Evolutionary conservation across 2,888 invertebrate species (phyloP).

Genomic region (Drosophila buzzatii): DNA sequence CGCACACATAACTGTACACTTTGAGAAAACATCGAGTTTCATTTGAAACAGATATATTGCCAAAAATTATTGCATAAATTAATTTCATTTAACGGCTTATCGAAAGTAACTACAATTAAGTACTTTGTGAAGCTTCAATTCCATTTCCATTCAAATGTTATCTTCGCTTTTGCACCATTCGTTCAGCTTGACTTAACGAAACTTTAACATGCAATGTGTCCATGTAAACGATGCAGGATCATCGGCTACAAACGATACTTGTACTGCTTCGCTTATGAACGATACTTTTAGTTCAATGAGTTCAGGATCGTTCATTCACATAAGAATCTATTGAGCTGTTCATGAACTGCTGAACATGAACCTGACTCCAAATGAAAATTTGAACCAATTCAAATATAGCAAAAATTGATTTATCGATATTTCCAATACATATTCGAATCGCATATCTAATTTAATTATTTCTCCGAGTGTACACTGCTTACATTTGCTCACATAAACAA

Average conservation of each 20-base stretch:
- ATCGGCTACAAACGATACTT: background rate
- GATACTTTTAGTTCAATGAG: background rate
- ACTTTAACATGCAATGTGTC: background rate
- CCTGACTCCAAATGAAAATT: background rate
- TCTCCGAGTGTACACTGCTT: conserved; percentile 6
- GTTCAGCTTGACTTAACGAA: background rate
- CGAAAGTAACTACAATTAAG: background rate
- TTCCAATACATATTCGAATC: background rate
- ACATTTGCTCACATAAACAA: conserved; percentile 8
- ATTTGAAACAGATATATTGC: background rate
- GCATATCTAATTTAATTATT: background rate
- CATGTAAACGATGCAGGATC: background rate
- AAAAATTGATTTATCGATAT: background rate
- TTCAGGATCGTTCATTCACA: background rate
- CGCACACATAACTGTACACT: background rate
- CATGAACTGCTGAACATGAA: background rate
- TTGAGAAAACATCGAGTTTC: background rate
- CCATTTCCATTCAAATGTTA: background rate
- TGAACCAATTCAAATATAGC: background rate
- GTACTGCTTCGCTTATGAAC: background rate
- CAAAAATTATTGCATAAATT: background rate
- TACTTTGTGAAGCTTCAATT: background rate
- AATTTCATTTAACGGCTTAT: background rate
- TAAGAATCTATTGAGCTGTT: background rate
- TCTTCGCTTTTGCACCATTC: background rate